Percentiles rank a stretch among this genome's conserved stretches.
phyloP scores from a whole-genome alignment of 2,888 invertebrate species.

The Drosophila planitibia region DNA sequence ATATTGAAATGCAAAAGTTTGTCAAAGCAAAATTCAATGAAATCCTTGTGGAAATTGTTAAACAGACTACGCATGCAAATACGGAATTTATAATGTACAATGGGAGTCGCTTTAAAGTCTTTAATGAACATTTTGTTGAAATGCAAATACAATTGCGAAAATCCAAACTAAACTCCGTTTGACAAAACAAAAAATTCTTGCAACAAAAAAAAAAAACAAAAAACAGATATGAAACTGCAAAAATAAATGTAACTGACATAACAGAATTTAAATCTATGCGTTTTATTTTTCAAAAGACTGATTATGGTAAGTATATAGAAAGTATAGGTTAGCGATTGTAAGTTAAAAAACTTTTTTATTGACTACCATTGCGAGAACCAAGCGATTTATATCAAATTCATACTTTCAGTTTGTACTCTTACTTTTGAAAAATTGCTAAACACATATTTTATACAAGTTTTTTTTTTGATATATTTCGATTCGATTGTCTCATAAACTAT shows the following conservation, averaged over 20 bases:
- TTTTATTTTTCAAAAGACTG: background rate
- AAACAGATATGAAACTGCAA: slow-evolving; percentile 76
- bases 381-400: background rate
- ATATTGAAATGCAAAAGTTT: slow-evolving; percentile 48
- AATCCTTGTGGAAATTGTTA: slow-evolving; percentile 66
- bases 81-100: slow-evolving; percentile 81
- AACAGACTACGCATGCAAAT: slow-evolving; percentile 80
- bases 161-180: slow-evolving; percentile 69
- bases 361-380: background rate
- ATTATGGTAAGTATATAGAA: slow-evolving; percentile 24
- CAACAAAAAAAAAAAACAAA: slow-evolving; percentile 48
- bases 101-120: slow-evolving; percentile 80
- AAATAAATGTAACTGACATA: slow-evolving; percentile 80
- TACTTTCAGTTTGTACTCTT: background rate
- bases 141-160: slow-evolving; percentile 57
- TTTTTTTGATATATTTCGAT: background rate
- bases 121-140: slow-evolving; percentile 66
- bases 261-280: slow-evolving; percentile 48
- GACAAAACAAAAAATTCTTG: slow-evolving; percentile 65
- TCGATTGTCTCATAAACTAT: background rate
- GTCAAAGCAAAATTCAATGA: slow-evolving; percentile 46
- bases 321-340: background rate
- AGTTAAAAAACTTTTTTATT: background rate
- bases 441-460: background rate
- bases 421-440: background rate